phyloP scores from a whole-genome alignment of 2,888 invertebrate species.

The Tortrix viridana region DNA sequence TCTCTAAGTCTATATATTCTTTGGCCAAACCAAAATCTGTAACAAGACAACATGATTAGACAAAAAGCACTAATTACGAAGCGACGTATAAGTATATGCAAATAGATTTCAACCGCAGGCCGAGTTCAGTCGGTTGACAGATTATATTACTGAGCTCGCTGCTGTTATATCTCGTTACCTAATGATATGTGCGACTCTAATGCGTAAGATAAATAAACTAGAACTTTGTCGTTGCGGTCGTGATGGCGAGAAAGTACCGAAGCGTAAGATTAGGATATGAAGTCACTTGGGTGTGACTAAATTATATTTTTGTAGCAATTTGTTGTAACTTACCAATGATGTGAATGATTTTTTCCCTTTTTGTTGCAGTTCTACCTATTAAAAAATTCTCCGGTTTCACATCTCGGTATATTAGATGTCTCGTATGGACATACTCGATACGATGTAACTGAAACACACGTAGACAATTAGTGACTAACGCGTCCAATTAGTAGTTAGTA shows the following conservation, averaged over 20 bases:
- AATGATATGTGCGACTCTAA: constrained; percentile 44
- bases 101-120: constrained; percentile 65
- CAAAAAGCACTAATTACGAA: constrained; percentile 13
- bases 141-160: constrained; percentile 58
- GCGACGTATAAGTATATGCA: constrained; percentile 18
- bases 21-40: constrained; percentile 99
- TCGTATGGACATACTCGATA: constrained; percentile 99
- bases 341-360: constrained; percentile 99
- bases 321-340: constrained; percentile 91
- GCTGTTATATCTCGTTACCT: constrained; percentile 52
- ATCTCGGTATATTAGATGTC: constrained; percentile 99
- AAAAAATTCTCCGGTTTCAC: constrained; percentile 99
- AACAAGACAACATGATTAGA: constrained; percentile 52
- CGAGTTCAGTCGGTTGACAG: constrained; percentile 48
- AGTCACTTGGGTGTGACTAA: neutral
- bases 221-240: constrained; percentile 28
- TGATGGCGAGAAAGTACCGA: constrained; percentile 25
- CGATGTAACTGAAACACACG: constrained; percentile 92
- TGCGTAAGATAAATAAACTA: constrained; percentile 36
- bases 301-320: neutral
- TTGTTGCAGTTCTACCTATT: constrained; percentile 98
- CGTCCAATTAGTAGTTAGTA: constrained; percentile 28
- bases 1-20: constrained; percentile 99
- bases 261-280: constrained; percentile 22
- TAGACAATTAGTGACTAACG: constrained; percentile 26